Conservation (phyloP, 2,797 vertebrate genomes). For the Squalus acanthias region DNA sequence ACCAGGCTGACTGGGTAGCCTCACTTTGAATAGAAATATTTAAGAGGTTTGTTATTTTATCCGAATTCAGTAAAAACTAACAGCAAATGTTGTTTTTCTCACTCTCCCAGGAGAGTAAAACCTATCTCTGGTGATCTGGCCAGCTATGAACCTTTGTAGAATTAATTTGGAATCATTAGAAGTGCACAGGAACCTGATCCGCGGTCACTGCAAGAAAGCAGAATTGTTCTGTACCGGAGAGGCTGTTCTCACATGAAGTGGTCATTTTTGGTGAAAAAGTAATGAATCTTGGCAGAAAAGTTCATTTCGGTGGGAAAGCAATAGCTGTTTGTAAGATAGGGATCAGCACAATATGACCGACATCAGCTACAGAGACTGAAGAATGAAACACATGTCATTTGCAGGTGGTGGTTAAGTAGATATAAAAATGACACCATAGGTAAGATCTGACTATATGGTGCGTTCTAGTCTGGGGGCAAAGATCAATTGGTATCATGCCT, state of each 20-base stretch:
- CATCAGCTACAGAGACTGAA: not conserved
- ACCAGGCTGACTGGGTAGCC: not conserved
- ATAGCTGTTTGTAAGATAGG: conserved; percentile 40
- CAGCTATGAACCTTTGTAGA: not conserved
- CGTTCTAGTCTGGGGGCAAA: conserved; percentile 33
- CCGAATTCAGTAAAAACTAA: conserved; percentile 23
- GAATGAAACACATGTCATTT: conserved; percentile 23
- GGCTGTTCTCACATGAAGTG: not conserved
- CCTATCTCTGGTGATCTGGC: not conserved
- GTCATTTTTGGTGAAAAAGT: not conserved
- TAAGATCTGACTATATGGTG: conserved; percentile 33
- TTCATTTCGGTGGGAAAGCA: conserved; percentile 39
- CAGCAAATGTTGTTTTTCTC: not conserved
- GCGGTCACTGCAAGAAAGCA: not conserved
- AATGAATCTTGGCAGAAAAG: not conserved
- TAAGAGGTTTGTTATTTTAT: not conserved
- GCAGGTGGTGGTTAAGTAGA: conserved; percentile 42
- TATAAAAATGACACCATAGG: conserved; percentile 42
- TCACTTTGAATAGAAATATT: not conserved
- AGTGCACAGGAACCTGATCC: not conserved
- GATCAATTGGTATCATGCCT: conserved; percentile 39
- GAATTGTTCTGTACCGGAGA: not conserved
- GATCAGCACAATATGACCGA: conserved; percentile 34
- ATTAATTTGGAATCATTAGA: conserved; percentile 30
- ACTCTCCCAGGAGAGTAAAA: not conserved